phyloP scores from a whole-genome alignment of 2,113 vertebrate species.

The Melierax canorus region DNA sequence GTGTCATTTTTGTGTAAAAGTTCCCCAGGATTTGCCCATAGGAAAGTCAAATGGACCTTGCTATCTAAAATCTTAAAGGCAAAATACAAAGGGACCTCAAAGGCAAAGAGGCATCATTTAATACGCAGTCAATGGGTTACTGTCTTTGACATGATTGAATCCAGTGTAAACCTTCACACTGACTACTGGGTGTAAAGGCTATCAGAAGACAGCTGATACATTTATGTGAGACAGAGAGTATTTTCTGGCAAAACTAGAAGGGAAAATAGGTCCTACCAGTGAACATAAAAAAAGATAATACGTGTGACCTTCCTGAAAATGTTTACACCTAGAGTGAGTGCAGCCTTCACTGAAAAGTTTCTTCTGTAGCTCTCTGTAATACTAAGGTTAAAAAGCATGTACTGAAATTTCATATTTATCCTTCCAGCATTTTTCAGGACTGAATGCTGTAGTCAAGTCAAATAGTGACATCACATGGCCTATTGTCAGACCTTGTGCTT shows the following conservation, averaged over 20 bases:
- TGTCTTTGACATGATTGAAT: background rate
- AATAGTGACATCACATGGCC: background rate
- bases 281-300: background rate
- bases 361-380: background rate
- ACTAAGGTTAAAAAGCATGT: background rate
- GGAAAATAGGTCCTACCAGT: background rate
- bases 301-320: background rate
- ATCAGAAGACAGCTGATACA: background rate
- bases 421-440: background rate
- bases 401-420: background rate
- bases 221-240: background rate
- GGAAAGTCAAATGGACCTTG: background rate
- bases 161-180: background rate
- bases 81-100: background rate
- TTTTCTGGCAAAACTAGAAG: background rate
- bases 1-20: background rate
- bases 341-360: background rate
- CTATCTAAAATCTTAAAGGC: background rate
- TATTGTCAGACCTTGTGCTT: background rate
- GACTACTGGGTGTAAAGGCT: background rate
- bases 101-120: background rate
- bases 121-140: background rate
- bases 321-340: background rate
- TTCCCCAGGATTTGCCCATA: background rate
- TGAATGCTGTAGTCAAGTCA: background rate